Evolutionary conservation across 2,888 invertebrate genomes (phyloP).

Genomic region (Agrochola litura): DNA sequence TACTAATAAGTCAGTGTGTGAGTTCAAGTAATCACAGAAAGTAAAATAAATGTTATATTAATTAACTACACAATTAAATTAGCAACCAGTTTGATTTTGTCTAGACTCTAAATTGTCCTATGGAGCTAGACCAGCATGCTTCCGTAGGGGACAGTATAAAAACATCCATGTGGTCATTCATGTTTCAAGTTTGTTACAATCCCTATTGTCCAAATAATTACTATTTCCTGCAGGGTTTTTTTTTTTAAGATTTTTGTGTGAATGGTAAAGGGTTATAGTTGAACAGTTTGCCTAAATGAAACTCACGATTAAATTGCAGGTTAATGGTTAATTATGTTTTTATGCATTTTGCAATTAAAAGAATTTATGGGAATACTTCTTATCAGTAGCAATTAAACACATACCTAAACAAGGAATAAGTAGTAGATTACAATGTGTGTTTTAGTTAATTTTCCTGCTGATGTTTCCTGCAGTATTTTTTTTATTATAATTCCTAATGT

Average conservation of each 20-base stretch:
- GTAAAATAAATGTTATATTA: too few relatives aligned
- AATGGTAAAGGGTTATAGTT: neutral
- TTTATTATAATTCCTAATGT: neutral
- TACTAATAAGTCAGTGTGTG: too few relatives aligned
- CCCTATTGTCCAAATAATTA: neutral
- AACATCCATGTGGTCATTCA: neutral
- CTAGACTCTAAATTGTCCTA: too few relatives aligned
- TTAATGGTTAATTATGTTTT: constrained; percentile 27
- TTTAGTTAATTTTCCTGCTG: constrained; percentile 7
- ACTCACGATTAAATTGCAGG: neutral
- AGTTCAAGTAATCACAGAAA: too few relatives aligned
- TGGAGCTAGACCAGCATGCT: too few relatives aligned
- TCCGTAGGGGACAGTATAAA: too few relatives aligned
- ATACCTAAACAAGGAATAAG: neutral
- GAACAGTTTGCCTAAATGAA: neutral
- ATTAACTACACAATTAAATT: too few relatives aligned
- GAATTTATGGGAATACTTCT: constrained; percentile 20
- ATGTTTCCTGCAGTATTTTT: neutral
- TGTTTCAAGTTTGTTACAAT: neutral
- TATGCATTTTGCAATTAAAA: constrained; percentile 8
- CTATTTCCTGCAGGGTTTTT: neutral
- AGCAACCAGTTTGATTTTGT: too few relatives aligned
- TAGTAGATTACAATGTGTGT: neutral
- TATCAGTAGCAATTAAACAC: constrained; percentile 35
- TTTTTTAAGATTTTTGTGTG: neutral